phyloP scores from a whole-genome alignment of 2,797 vertebrate species.

The Gymnoscopelus microlampas region DNA sequence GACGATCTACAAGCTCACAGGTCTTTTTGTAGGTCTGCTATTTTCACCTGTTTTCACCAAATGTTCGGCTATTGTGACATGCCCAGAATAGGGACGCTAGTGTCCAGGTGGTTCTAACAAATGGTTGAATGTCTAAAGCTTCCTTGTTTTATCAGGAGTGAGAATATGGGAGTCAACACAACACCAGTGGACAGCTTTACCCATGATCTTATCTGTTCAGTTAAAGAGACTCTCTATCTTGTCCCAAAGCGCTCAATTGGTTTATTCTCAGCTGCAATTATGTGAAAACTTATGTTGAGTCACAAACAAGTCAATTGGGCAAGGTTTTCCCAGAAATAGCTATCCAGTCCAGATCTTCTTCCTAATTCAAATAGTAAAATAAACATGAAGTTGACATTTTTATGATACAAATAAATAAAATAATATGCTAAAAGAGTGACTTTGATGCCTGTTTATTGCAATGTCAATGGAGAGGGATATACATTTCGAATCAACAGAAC shows the following conservation, averaged over 20 bases:
- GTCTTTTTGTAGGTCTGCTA: too few species aligned
- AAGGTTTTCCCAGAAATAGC: slow-evolving; percentile 11
- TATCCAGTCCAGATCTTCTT: background rate
- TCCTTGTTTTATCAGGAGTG: slow-evolving; percentile 45
- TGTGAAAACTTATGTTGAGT: slow-evolving; percentile 41
- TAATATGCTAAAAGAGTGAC: background rate
- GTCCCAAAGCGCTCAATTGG: slow-evolving; percentile 23
- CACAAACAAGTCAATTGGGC: slow-evolving; percentile 46
- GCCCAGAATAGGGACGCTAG: too few species aligned
- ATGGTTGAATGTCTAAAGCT: slow-evolving; percentile 52
- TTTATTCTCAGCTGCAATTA: slow-evolving; percentile 39
- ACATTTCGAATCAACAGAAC: too few species aligned
- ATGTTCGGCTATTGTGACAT: too few species aligned
- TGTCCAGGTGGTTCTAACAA: slow-evolving; percentile 18
- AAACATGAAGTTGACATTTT: too few species aligned
- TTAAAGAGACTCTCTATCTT: slow-evolving; percentile 34
- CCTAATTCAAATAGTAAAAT: background rate
- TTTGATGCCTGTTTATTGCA: too few species aligned
- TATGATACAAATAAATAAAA: background rate
- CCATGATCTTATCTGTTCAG: slow-evolving; percentile 59
- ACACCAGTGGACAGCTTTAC: slow-evolving; percentile 30
- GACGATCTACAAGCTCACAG: too few species aligned
- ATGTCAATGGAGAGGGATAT: too few species aligned
- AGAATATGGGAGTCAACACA: slow-evolving; percentile 36
- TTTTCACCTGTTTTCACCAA: too few species aligned